A percentile compares a stretch with the other conserved stretches of the same genome.
Evolutionary conservation across 2,797 vertebrate genomes (phyloP).

Genomic region (Jordanella pulchra): DNA sequence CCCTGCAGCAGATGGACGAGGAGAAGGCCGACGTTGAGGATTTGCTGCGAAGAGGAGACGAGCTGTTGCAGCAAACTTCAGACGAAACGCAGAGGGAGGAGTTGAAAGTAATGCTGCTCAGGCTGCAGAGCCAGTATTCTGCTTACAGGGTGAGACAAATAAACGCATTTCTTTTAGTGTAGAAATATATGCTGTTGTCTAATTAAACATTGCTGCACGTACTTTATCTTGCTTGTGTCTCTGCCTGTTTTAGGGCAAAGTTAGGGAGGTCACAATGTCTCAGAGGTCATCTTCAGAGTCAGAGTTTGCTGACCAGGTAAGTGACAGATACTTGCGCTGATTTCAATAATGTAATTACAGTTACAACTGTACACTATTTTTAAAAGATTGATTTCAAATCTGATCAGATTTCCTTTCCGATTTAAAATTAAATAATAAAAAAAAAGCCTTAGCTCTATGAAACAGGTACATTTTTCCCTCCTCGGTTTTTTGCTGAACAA

Average conservation of each 20-base stretch:
- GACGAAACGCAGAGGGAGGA: constrained; percentile 86
- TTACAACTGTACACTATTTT: neutral
- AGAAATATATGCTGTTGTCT: neutral
- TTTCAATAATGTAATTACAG: neutral
- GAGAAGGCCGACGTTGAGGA: constrained; percentile 88
- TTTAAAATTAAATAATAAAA: too few species aligned
- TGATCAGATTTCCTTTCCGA: too few species aligned
- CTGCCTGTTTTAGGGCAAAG: constrained; percentile 74
- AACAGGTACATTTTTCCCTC: too few species aligned
- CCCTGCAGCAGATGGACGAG: constrained; percentile 84
- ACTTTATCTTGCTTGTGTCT: constrained; percentile 9
- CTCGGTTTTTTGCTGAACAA: neutral
- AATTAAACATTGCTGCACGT: neutral
- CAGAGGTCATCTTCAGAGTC: constrained; percentile 62
- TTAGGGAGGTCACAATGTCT: constrained; percentile 64
- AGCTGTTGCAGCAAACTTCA: constrained; percentile 82
- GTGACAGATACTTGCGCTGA: neutral
- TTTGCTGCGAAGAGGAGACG: constrained; percentile 87
- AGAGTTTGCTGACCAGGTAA: constrained; percentile 57
- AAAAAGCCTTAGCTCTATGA: too few species aligned
- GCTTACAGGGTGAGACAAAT: constrained; percentile 76
- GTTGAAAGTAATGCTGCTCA: constrained; percentile 83
- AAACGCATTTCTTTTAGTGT: neutral
- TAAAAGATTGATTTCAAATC: too few species aligned
- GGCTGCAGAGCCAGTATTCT: constrained; percentile 87